Evolutionary conservation across 2,797 vertebrate genomes (phyloP), one percentile per base, ranked within the genome.

Genomic region (Babyrousa celebensis): DNA sequence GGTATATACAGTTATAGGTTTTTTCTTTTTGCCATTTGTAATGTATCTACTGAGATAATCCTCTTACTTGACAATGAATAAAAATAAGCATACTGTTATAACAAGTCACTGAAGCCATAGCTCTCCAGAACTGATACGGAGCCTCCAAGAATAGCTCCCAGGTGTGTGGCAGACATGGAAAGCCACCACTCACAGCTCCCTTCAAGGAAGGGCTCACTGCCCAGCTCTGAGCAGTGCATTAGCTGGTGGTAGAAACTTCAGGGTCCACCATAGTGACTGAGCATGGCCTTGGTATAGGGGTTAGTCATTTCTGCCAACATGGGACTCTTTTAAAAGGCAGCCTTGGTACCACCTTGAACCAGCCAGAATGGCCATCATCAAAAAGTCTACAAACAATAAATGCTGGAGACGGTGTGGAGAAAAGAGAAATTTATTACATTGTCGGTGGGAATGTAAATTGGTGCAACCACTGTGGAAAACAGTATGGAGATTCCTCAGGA

Each of bases 271-370:
- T 18, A 9, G 14, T 0, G 27, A 20, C 80, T 29, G 32, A 12
- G 32, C 17, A 27, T 0, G 5, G 15, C 0, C 0, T 0, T 1
- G 48, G 27, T 6, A 14, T 17, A 17, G 1, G 43, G 5, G 27
- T n/a, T 32, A 2, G 5, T 12, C 23, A 11, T 27, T 40, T 80
- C 32, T 79, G 16, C 10, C 40, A 27, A 4, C 0, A 8, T 18
- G 11, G 40, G 12, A 6, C 52, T 63, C 79, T 11, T 18, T 16
- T 52, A 10, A 62, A n/a, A 14, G 16, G 17, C 18, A 11, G 3
- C 4, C 71, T 83, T 56, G 43, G 43, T 48, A 48, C 43, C 43
- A 48, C 43, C 43, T 48, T 6, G 9, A 6, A 48, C 43, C 9
- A 10, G 43, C 43, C 43, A 48, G 43, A 48, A 48, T 48, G 43